Percentiles rank a stretch among this genome's conserved stretches.
phyloP scores from a whole-genome alignment of 2,113 vertebrate species.

The Crotalus helleri region DNA sequence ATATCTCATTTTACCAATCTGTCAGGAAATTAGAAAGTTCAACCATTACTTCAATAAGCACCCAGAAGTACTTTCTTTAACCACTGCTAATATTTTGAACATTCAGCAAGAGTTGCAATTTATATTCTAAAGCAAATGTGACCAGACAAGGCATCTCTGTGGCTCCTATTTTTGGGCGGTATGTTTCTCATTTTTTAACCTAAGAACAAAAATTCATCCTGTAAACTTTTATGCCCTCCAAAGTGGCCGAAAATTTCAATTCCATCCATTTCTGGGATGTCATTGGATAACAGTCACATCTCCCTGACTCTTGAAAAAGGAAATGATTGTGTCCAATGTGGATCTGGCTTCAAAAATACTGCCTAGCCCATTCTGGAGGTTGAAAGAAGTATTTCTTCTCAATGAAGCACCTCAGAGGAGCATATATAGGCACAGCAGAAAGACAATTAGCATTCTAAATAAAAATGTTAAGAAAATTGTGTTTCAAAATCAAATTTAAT shows the following conservation, averaged over 20 bases:
- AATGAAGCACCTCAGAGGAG: not conserved
- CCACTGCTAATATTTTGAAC: not conserved
- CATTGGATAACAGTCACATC: not conserved
- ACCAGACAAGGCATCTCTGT: not conserved
- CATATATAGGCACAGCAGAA: not conserved
- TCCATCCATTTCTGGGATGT: not conserved
- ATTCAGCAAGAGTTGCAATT: not conserved
- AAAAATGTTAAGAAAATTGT: not conserved
- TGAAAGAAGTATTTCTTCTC: not conserved
- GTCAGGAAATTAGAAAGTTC: slow-evolving; percentile 45
- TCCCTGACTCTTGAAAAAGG: not conserved
- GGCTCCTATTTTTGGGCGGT: not conserved
- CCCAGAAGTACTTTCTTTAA: slow-evolving; percentile 15
- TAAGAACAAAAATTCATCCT: not conserved
- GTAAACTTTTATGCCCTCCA: slow-evolving; percentile 14
- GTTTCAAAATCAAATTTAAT: not conserved
- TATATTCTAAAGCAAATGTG: slow-evolving; percentile 42
- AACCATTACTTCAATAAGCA: slow-evolving; percentile 30
- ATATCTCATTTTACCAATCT: slow-evolving; percentile 98
- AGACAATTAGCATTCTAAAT: not conserved
- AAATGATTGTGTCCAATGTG: not conserved
- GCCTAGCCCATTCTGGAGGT: not conserved
- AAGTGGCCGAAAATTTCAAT: not conserved
- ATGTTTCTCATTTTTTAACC: not conserved
- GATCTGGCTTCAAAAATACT: not conserved